Conservation (phyloP, 1,140 invertebrate genomes). For the Brachionus angularis region DNA sequence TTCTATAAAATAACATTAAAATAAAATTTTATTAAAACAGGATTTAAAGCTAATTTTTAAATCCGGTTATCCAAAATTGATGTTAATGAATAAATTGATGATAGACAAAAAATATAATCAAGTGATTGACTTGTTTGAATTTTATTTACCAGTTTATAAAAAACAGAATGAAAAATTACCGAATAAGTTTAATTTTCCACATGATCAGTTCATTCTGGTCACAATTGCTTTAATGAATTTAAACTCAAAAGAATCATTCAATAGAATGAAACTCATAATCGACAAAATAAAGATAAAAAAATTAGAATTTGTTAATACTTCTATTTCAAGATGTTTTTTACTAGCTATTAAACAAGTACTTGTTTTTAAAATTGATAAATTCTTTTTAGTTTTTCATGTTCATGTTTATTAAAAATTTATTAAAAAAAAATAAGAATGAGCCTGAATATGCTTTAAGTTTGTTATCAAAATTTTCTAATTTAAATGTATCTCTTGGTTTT, state of each 20-base stretch:
- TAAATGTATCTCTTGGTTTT: constrained; percentile 1
- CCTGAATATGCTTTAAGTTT: constrained; percentile 23
- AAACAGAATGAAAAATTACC: not conserved
- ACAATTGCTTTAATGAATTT: not conserved
- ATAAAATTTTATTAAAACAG: not conserved
- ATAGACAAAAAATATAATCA: constrained; percentile 20
- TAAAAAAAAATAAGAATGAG: no score
- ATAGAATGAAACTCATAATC: not conserved
- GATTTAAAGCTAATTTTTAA: constrained; percentile 14
- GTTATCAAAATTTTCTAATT: constrained; percentile 30
- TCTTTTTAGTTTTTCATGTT: no score
- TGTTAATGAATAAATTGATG: constrained; percentile 29
- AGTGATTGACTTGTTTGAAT: constrained; percentile 20
- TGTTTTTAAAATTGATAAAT: no score
- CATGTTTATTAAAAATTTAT: no score
- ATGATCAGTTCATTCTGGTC: constrained; percentile 26
- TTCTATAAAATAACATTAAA: not conserved
- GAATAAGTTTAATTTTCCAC: constrained; percentile 22
- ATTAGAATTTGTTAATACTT: constrained; percentile 25
- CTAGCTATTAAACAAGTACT: constrained; percentile 25
- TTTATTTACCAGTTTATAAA: not conserved
- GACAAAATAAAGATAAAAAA: not conserved
- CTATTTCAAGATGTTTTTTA: constrained; percentile 24
- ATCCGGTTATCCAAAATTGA: constrained; percentile 12
- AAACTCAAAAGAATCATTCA: constrained; percentile 1